Base-by-base conservation (phyloP, 2,113 vertebrate genomes). In the Cardinalis cardinalis region DNA sequence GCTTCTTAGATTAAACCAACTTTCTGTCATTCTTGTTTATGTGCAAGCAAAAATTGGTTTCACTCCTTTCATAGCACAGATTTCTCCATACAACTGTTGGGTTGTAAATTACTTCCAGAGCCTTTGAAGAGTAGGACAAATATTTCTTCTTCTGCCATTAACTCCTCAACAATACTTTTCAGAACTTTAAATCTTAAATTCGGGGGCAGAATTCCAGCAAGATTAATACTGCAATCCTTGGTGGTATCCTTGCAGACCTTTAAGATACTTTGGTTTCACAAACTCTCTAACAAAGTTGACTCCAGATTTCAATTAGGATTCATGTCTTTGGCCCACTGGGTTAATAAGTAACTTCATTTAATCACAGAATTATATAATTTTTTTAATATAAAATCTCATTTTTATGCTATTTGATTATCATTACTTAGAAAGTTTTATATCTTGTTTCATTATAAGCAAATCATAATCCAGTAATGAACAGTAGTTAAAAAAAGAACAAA, bases 111-210 rank as follows among this genome's bases (percentile, higher is more conserved):
- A 87, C 49, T 59, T 96, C 76, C 79, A 95, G 66, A 95, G 38
- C 64, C 94, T 89, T 92, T 60, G 15, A 41, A 46, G 72, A 83
- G 40, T 18, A 94, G 44, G 66, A 89, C 49, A 88, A 86, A 81
- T 88, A 94, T 89, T 95, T 95, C 77, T 60, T 97, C 78, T 92
- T 97, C 66, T 95, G 56, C 41, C 60, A 91, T 68, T 74, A 97
- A 95, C 83, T 95, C 71, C 94, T 85, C 78, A 95, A 32, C 20
- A 92, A 38, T 68, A 61, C 87, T 95, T 92, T 76, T 91, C 83
- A 94, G 88, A 95, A 95, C 17, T 88, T 94, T 83, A 93, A 95
- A 89, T 76, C 64, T 80, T 61, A 83, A 95, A 83, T 94, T 88
- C 63, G 91, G 85, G 63, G 68, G 74, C 40, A 92, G 68, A 95